A percentile compares a stretch with the other conserved stretches of the same genome.
These are phyloP conservation scores for Temnothorax rugatulus DNA, from an alignment of 2,888 invertebrate species.

Conservation along the genomic window DNA sequence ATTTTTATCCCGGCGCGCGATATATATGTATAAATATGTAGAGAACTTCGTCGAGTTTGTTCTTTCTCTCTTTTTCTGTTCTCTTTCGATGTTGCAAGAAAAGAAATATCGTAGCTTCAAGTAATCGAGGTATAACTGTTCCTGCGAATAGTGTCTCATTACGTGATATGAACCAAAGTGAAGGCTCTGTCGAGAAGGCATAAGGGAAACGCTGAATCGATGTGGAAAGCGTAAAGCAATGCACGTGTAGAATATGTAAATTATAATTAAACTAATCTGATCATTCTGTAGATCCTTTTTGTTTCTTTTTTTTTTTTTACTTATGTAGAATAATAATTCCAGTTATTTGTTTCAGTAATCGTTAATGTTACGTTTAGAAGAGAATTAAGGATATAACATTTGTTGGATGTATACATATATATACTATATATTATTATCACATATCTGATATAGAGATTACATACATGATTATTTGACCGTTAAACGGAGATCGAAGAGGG, in stretches of 20 bases:
- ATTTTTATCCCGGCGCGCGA: constrained; percentile 37
- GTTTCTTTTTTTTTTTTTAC: background rate
- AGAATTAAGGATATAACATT: constrained; percentile 18
- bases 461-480: background rate
- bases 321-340: background rate
- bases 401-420: background rate
- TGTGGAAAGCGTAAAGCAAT: constrained; percentile 6
- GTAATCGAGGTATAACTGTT: constrained; percentile 68
- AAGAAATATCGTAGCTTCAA: constrained; percentile 51
- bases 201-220: constrained; percentile 12
- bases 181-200: constrained; percentile 29
- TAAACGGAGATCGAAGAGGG: background rate
- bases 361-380: constrained; percentile 1
- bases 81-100: constrained; percentile 52
- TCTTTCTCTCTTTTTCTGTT: constrained; percentile 57
- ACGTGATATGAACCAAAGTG: constrained; percentile 73
- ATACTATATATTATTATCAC: background rate
- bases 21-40: constrained; percentile 35
- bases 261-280: constrained; percentile 19
- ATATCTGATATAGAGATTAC: background rate
- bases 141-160: constrained; percentile 73
- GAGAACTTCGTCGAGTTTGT: constrained; percentile 39
- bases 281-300: background rate
- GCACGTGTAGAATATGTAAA: constrained; percentile 49
- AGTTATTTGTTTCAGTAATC: constrained; percentile 4